Evolutionary conservation across 2,888 invertebrate genomes (phyloP).

Genomic region (Neoitamus cyanurus): DNA sequence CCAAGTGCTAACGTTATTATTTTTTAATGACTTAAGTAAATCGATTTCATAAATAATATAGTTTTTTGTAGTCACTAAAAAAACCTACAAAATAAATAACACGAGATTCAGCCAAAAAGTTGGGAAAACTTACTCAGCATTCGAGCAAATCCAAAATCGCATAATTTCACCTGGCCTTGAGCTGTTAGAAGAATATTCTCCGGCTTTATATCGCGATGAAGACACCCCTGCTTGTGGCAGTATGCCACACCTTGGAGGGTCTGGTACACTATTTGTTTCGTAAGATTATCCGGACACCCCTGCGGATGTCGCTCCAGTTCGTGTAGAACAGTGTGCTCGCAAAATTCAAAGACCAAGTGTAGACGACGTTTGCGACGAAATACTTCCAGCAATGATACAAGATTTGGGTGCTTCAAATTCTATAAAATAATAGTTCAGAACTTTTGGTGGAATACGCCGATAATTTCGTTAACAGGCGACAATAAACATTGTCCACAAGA

Average conservation of each 20-base stretch:
- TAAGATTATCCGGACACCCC: conserved; percentile 91
- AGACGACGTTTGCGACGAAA: conserved; percentile 94
- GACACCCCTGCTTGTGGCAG: conserved; percentile 94
- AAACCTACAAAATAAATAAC: background rate
- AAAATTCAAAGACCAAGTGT: conserved; percentile 98
- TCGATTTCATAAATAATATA: too few species aligned
- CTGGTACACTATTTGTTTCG: conserved; percentile 95
- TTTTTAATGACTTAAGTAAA: too few species aligned
- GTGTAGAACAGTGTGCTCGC: conserved; percentile 96
- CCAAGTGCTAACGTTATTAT: too few species aligned
- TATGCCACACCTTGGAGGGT: conserved; percentile 94
- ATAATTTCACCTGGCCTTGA: conserved; percentile 94
- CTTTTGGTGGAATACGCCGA: too few species aligned
- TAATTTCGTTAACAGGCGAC: too few species aligned
- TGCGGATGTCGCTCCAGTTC: conserved; percentile 94
- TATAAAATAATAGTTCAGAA: conserved; percentile 62
- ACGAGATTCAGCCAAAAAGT: conserved; percentile 53
- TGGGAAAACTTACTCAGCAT: conserved; percentile 80
- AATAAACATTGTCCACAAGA: too few species aligned
- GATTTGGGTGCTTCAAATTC: conserved; percentile 97
- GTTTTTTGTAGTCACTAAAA: too few species aligned
- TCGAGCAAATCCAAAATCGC: conserved; percentile 97
- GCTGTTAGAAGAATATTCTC: conserved; percentile 96
- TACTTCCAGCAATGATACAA: conserved; percentile 97
- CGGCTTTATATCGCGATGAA: conserved; percentile 97